Base-by-base conservation (phyloP, 2,113 vertebrate genomes). In the Tenrec ecaudatus region DNA sequence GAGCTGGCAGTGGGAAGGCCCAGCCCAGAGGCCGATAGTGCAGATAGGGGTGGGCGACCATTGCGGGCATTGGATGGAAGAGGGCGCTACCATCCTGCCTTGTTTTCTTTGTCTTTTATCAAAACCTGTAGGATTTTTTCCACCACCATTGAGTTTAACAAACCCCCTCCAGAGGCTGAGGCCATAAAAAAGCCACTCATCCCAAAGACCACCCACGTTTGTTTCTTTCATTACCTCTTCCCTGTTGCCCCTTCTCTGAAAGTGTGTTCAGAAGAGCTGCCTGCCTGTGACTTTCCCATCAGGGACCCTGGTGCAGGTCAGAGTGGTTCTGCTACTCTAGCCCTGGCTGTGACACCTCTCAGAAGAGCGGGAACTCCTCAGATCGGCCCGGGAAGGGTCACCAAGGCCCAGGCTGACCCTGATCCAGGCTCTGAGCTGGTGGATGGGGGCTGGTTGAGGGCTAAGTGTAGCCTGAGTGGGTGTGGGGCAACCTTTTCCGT, bases 211-310 rank as follows among this genome's bases (percentile, higher is more conserved):
- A 47, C 47, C 58, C 36, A 33, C 86, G 64, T 10, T n/a, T 87
- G 38, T 83, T 38, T 38, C 89, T 75, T 83, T 86, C 73, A 85
- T 78, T 57, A 43, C 2, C 81, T 86, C 31, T 89, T 68, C 64
- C 73, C 33, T 81, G 71, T 88, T 64, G 78, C 11, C 75, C 68
- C 31, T 91, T 80, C 60, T 33, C 75, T 33, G 81, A 93, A 95
- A 20, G 20, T 6, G 60, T 86, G 77, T 92, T 89, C 25, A 92
- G 25, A 82, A n/a, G n/a, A n/a, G n/a, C n/a, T n/a, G n/a, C n/a
- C n/a, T n/a, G n/a, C n/a, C n/a, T n/a, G n/a, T n/a, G n/a, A n/a
- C n/a, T n/a, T n/a, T n/a, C n/a, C n/a, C n/a, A n/a, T n/a, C n/a
- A n/a, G n/a, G n/a, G n/a, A n/a, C n/a, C n/a, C n/a, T n/a, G n/a